Base-by-base conservation (phyloP, 2,113 vertebrate genomes). In the Cromileptes altivelis region DNA sequence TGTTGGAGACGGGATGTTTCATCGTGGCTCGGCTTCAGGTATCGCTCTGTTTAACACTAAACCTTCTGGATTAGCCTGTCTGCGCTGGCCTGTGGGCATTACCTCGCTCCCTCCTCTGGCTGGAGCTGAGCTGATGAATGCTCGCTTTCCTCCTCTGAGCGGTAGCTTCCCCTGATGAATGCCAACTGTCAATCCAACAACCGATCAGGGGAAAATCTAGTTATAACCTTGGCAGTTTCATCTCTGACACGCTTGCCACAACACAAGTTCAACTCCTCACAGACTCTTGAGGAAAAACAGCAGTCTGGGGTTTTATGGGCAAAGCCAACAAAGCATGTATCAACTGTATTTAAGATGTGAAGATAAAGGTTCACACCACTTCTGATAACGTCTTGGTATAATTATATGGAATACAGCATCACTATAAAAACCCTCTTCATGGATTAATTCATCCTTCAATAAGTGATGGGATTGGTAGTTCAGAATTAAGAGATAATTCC, bases 41-140 rank as follows among this genome's bases (percentile, higher is more conserved):
- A 77, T 67, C 18, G 1, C 64, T 89, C 69, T 37, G 50, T 70
- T 76, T 80, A 68, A 60, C 56, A 63, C 77, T 80, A 67, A 87
- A 79, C 78, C 69, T 71, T 21, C 52, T 86, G 83, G 81, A 90
- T 89, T 80, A 89, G 65, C 76, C n/a, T n/a, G 64, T 53, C 80
- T 76, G 77, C 1, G 0, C 75, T 40, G 56, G 49, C 72, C 80
- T 81, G 4, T 63, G 37, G 74, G 76, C 65, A 64, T 84, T 42
- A 74, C 85, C 80, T 68, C 18, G 11, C 65, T n/a, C 23, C 68
- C 49, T 84, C 23, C 4, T 76, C 75, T 13, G 40, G 47, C 76
- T 78, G 79, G 68, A 82, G 64, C 56, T 3, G 58, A 81, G 77
- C 69, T 62, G 78, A 83, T 11, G 81, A 69, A 75, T 7, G 50